phyloP scores from a whole-genome alignment of 2,797 vertebrate species.

The Crenuchus spilurus region DNA sequence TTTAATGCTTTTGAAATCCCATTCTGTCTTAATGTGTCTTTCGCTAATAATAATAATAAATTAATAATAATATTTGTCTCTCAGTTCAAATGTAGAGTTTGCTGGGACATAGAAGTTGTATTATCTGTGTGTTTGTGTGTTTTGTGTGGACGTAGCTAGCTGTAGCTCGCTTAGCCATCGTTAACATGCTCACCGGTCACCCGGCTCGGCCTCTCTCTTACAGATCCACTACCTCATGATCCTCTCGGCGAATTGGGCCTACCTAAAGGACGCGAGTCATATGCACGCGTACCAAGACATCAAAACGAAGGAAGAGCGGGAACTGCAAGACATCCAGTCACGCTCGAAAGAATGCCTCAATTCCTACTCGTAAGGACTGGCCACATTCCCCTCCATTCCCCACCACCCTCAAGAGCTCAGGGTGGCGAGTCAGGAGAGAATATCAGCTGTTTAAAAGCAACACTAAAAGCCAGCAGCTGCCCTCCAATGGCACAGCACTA shows the following conservation, averaged over 20 bases:
- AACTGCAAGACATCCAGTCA: conserved; percentile 98
- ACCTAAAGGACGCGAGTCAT: conserved; percentile 99
- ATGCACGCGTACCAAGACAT: conserved; percentile 99
- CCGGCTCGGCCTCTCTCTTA: conserved; percentile 92
- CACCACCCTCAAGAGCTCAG: neutral
- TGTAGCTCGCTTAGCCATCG: conserved; percentile 90
- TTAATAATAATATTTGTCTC: too few relatives aligned
- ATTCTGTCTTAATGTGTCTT: neutral
- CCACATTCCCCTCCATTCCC: conserved; percentile 63
- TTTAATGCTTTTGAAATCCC: conserved; percentile 10
- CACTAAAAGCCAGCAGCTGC: conserved; percentile 81
- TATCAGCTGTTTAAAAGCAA: conserved; percentile 22
- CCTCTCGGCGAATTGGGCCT: conserved; percentile 99
- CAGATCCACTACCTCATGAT: conserved; percentile 99
- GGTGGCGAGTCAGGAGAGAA: neutral
- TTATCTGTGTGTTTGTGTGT: neutral
- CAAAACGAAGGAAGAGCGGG: conserved; percentile 99
- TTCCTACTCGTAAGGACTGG: conserved; percentile 93
- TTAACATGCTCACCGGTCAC: conserved; percentile 95
- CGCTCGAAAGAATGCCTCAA: conserved; percentile 99
- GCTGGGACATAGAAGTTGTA: neutral
- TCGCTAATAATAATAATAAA: conserved; percentile 30
- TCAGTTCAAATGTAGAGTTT: too few relatives aligned
- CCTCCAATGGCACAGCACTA: conserved; percentile 81
- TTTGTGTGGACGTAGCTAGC: conserved; percentile 62